Base-by-base conservation (phyloP, 2,113 vertebrate species). In the Engystomops pustulosus region DNA sequence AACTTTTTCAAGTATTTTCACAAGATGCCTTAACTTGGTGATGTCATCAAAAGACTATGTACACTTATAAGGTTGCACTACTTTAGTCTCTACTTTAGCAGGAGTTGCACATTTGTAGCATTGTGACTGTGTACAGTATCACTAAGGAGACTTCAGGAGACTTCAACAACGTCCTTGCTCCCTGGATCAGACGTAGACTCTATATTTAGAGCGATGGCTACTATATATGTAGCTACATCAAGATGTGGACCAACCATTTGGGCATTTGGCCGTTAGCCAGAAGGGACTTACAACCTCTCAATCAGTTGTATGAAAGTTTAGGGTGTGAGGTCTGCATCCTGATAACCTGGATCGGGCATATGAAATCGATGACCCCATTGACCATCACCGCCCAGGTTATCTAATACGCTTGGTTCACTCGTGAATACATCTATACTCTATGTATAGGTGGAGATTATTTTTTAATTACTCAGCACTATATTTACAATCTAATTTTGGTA, bases 381-480 rank as follows among this genome's bases (percentile, higher is more conserved):
- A n/a, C n/a, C n/a, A n/a, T n/a, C n/a, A n/a, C n/a, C n/a, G n/a
- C n/a, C n/a, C n/a, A n/a, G n/a, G n/a, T n/a, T n/a, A n/a, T n/a
- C n/a, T n/a, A n/a, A n/a, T n/a, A n/a, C n/a, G n/a, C n/a, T n/a
- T n/a, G n/a, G n/a, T n/a, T n/a, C n/a, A n/a, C n/a, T n/a, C n/a
- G n/a, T n/a, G n/a, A n/a, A 5, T 38, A 45, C 18, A 23, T 6
- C 14, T 72, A 45, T 17, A n/a, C n/a, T n/a, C n/a, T n/a, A 45
- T 44, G 11, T 70, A 25, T 27, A 27, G n/a, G n/a, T n/a, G n/a
- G n/a, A n/a, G n/a, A n/a, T 70, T 1, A 18, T 10, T 70, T 38
- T 69, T 69, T 70, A 34, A 6, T 18, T 53, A 76, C 72, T 32
- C 72, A 51, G 72, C 45, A 20, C 9, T 51, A 58, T n/a, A 58